Base-by-base conservation (phyloP, 2,797 vertebrate species). In the Coregonus sp. region DNA sequence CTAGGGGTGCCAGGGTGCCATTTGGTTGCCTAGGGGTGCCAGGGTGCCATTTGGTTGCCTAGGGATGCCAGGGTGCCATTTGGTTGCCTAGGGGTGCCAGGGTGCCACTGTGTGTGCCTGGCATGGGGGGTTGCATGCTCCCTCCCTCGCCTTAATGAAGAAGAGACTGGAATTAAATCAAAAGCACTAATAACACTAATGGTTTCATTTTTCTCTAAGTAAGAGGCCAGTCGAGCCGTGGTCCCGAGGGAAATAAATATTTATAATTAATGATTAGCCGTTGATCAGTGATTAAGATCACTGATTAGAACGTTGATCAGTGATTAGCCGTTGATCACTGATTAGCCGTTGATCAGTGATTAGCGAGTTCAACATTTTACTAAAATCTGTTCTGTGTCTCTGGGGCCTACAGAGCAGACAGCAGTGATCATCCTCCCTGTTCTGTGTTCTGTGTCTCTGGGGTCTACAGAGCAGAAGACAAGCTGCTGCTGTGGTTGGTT, bases 141-240 rank as follows among this genome's bases (percentile, higher is more conserved):
- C 5, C 5, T 52, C 78, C 20, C 69, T 15, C 9, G 70, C 70
- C 63, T 79, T 83, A 83, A 83, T 85, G 84, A 85, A 78, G 81
- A 85, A 83, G 70, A 68, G 69, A 72, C 78, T 79, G 40, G 75
- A 83, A 81, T 81, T 75, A 79, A 83, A 85, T 85, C 84, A 81
- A 74, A 83, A 72, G 79, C 79, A 78, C 84, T 83, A 85, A 83
- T 85, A 85, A 83, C 79, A 76, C 73, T 85, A 85, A 85, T 83
- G 84, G 79, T 66, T 75, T 63, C 75, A 73, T 47, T 72, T 75
- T 51, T 59, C 72, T 76, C 73, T 74, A 74, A 9, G 59, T 61
- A 4, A 63, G 59, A 63, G 9, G 9, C 59, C 9, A 11, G 59
- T 25, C 7, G 0, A 71, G 78, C 78, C 72, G 52, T 56, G 35